These are phyloP conservation scores for Ptychochromis oligacanthus DNA, from an alignment of 2,113 vertebrate species.

Conservation along the genomic window DNA sequence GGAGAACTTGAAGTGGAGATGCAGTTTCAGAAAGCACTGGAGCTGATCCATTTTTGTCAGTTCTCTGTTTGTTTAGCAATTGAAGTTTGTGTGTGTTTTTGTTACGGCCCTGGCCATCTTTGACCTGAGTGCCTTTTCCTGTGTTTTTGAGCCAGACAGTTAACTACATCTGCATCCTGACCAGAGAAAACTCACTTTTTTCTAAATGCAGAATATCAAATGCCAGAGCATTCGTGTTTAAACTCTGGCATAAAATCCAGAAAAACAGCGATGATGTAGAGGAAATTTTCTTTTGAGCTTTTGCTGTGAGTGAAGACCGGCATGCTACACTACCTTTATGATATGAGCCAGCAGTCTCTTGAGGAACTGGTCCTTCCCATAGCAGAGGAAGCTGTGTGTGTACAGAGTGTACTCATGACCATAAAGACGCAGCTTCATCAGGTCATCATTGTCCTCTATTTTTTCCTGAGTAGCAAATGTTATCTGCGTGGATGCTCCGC, in stretches of 20 bases:
- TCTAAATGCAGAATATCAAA: too few species aligned
- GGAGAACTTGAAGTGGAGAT: not conserved
- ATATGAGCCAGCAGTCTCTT: conserved; percentile 83
- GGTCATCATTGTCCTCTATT: conserved; percentile 73
- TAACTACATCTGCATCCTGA: too few species aligned
- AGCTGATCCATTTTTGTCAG: not conserved
- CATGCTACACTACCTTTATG: conserved; percentile 76
- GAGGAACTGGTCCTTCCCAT: conserved; percentile 88
- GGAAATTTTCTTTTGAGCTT: not conserved
- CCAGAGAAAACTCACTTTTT: not conserved
- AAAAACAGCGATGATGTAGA: not conserved
- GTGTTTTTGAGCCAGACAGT: not conserved
- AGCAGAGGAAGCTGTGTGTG: conserved; percentile 97
- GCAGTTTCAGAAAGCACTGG: not conserved
- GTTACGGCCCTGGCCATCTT: too few species aligned
- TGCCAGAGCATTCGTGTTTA: not conserved
- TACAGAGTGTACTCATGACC: conserved; percentile 88
- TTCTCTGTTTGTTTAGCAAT: not conserved
- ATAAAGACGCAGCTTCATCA: conserved; percentile 84
- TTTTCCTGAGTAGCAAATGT: conserved; percentile 84
- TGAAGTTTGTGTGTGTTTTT: too few species aligned
- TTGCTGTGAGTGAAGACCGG: not conserved
- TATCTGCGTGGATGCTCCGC: conserved; percentile 96
- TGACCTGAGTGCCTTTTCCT: not conserved
- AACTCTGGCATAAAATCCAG: not conserved